Evolutionary conservation across 2,888 invertebrate species (phyloP).

Genomic region (Zhengitettix transpicula): DNA sequence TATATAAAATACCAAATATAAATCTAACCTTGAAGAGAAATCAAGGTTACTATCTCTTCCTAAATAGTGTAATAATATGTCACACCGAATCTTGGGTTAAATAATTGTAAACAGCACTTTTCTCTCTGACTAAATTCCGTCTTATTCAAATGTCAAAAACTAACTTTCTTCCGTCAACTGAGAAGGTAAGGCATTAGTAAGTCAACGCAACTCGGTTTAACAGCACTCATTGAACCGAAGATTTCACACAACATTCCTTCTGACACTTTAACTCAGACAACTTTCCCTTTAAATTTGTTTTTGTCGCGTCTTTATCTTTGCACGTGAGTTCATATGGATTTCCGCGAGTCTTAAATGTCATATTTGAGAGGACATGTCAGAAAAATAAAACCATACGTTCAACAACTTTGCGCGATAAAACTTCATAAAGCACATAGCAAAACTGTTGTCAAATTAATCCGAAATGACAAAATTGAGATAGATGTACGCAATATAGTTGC

Average conservation of each 20-base stretch:
- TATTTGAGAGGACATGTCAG: neutral
- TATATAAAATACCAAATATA: constrained; percentile 2
- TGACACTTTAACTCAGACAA: neutral
- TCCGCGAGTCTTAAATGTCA: neutral
- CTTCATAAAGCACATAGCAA: neutral
- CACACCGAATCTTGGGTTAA: neutral
- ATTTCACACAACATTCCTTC: neutral
- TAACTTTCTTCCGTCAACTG: neutral
- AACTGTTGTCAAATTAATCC: neutral
- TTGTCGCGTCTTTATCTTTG: constrained; percentile 5
- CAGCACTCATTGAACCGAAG: too few species aligned
- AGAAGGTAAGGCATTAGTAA: neutral
- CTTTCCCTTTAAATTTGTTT: constrained; percentile 7
- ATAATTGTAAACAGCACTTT: neutral
- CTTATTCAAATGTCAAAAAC: neutral
- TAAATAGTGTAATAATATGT: neutral
- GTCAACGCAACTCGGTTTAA: too few species aligned
- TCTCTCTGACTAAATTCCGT: neutral
- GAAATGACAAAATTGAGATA: neutral
- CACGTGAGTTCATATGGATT: constrained; percentile 3
- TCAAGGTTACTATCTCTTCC: constrained; percentile 2
- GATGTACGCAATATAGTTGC: constrained; percentile 7
- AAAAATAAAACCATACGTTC: neutral
- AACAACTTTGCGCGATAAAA: neutral
- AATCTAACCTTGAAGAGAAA: constrained; percentile 1